Base-by-base conservation (phyloP, 2,888 invertebrate species). In the Euzophera pinguis region DNA sequence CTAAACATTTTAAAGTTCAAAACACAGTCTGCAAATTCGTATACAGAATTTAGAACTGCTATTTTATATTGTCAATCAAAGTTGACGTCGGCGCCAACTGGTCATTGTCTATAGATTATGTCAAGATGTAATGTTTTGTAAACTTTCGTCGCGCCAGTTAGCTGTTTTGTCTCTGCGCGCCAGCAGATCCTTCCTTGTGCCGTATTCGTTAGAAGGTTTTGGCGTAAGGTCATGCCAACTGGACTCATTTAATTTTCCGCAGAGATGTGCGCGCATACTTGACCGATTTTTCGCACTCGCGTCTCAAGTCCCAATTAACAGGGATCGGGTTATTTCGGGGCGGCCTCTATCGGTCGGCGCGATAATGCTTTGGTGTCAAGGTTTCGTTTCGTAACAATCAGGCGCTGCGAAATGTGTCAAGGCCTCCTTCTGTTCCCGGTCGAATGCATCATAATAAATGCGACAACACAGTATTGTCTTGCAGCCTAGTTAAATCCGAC, bases 331-430 rank as follows among this genome's bases (percentile, higher is more conserved):
- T 89, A 89, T 89, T 89, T 88, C 65, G 71, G 81, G 73, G 68
- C 77, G 85, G 77, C 88, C 86, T 86, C 83, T 84, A 72, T 75
- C 80, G 75, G 81, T 75, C 78, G 79, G 61, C 71, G 75, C 81
- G 88, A 88, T 90, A 88, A 84, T 76, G 71, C 72, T 86, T 81
- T 84, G 77, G 83, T 90, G 89, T 89, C 89, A 89, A 89, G 89
- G 89, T 75, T 74, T 54, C 38, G 67, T 87, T 78, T 81, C 80
- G 83, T 89, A 88, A 87, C 75, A 64, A 67, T 71, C 67, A 61
- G 39, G 39, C 39, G 66, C 60, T 58, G 62, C 59, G 67, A 86
- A 71, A 78, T 70, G 73, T 86, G 88, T 77, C 87, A 88, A 84
- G 88, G 88, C 60, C 67, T 67, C 65, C 66, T 62, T 68, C 69